Conservation (phyloP, 2,888 invertebrate genomes). For the Conops quadrifasciatus region DNA sequence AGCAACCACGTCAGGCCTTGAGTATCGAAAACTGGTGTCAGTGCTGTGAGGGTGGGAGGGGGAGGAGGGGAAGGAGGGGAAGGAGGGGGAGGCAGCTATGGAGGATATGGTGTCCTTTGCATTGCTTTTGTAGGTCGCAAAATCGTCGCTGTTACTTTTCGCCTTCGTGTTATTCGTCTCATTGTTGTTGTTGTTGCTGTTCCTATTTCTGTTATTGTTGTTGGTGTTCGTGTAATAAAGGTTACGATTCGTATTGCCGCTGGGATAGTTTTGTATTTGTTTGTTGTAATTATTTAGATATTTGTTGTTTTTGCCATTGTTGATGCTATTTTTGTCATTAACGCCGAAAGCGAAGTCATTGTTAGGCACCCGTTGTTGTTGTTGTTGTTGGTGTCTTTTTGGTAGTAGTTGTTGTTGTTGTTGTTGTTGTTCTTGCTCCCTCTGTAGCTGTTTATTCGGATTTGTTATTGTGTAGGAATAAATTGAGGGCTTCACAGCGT, state of each 20-base stretch:
- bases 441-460: conserved; percentile 43
- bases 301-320: conserved; percentile 40
- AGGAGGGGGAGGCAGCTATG: not conserved
- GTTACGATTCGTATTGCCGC: conserved; percentile 50
- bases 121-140: not conserved
- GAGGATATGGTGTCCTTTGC: conserved; percentile 35
- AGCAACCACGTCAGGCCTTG: not conserved
- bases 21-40: not conserved
- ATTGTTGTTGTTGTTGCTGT: not conserved
- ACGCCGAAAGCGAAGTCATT: conserved; percentile 4
- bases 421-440: conserved; percentile 40
- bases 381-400: conserved; percentile 38
- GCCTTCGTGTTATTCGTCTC: not conserved
- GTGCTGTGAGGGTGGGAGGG: not conserved
- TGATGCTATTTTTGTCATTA: conserved; percentile 40
- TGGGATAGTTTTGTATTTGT: conserved; percentile 50
- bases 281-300: conserved; percentile 40
- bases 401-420: conserved; percentile 38
- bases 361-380: conserved; percentile 36
- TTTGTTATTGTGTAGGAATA: conserved; percentile 56
- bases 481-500: conserved; percentile 47
- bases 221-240: conserved; percentile 50
- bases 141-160: conserved; percentile 7
- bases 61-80: not conserved
- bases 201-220: not conserved